These are phyloP conservation scores for Temnothorax nylanderi DNA, from an alignment of 1,140 invertebrate species.

Conservation along the genomic window DNA sequence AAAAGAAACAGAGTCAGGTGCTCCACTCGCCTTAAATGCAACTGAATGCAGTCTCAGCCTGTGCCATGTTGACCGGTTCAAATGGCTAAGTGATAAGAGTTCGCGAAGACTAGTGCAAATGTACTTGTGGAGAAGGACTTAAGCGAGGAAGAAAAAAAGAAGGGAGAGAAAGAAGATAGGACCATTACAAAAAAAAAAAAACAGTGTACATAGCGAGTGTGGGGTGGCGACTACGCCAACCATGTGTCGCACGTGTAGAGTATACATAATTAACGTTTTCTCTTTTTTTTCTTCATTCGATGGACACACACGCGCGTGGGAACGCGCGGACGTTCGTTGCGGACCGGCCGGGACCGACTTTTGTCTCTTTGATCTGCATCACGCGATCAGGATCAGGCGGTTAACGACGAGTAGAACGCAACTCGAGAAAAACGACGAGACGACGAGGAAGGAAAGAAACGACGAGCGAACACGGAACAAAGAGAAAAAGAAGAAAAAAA, in stretches of 20 bases:
- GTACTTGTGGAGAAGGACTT: slow-evolving; percentile 62
- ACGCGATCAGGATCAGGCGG: neutral
- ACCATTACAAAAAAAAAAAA: slow-evolving; percentile 15
- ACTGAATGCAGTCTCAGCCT: slow-evolving; percentile 57
- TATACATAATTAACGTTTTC: slow-evolving; percentile 26
- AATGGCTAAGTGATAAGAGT: slow-evolving; percentile 65
- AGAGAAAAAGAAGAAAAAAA: neutral
- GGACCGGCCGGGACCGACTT: neutral
- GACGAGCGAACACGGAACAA: slow-evolving; percentile 16
- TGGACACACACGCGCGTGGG: neutral
- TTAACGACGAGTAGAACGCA: slow-evolving; percentile 37
- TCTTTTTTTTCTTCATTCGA: slow-evolving; percentile 34
- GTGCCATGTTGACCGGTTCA: slow-evolving; percentile 71
- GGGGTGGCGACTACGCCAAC: slow-evolving; percentile 22
- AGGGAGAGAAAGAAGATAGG: slow-evolving; percentile 12
- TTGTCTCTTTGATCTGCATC: slow-evolving; percentile 17
- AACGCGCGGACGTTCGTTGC: slow-evolving; percentile 10
- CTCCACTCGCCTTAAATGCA: slow-evolving; percentile 71
- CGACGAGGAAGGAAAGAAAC: slow-evolving; percentile 14
- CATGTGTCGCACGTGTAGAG: neutral
- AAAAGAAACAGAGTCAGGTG: slow-evolving; percentile 62
- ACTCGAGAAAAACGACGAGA: slow-evolving; percentile 22
- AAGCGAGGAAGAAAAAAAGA: neutral
- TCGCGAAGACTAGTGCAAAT: slow-evolving; percentile 69
- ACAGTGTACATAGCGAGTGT: slow-evolving; percentile 51